phyloP scores from a whole-genome alignment of 2,797 vertebrate genomes.

The Cossypha heuglini region DNA sequence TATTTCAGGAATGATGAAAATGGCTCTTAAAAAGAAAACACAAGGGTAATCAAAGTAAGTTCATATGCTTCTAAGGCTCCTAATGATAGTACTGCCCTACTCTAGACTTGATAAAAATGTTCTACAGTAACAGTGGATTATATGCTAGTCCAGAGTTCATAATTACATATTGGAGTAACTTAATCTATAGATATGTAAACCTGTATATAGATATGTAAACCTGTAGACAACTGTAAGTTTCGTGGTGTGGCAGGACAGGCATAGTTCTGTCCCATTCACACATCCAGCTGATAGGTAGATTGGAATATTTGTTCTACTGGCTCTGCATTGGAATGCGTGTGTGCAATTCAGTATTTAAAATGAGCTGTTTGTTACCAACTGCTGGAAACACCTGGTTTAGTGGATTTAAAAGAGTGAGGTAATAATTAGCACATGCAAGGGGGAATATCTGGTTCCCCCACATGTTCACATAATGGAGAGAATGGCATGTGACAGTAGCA shows the following conservation, averaged over 20 bases:
- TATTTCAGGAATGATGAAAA: neutral
- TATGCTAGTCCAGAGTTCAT: neutral
- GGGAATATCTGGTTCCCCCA: neutral
- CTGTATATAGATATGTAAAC: neutral
- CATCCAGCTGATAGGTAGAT: neutral
- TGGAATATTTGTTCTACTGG: neutral
- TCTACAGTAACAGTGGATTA: neutral
- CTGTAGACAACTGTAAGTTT: neutral
- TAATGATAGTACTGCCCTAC: neutral
- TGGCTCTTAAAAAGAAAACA: neutral
- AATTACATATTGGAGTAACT: neutral
- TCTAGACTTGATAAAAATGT: neutral
- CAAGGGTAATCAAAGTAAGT: neutral
- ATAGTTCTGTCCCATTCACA: neutral
- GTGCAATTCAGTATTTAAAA: neutral
- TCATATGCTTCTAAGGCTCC: neutral
- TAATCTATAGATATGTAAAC: neutral
- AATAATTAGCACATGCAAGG: neutral
- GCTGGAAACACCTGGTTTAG: neutral
- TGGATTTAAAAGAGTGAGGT: neutral
- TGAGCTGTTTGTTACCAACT: neutral
- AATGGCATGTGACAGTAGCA: neutral
- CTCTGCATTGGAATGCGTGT: neutral
- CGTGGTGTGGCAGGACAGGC: neutral
- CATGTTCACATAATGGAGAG: neutral